Evolutionary conservation across 2,113 vertebrate species (phyloP).

Genomic region (Anser cygnoides): DNA sequence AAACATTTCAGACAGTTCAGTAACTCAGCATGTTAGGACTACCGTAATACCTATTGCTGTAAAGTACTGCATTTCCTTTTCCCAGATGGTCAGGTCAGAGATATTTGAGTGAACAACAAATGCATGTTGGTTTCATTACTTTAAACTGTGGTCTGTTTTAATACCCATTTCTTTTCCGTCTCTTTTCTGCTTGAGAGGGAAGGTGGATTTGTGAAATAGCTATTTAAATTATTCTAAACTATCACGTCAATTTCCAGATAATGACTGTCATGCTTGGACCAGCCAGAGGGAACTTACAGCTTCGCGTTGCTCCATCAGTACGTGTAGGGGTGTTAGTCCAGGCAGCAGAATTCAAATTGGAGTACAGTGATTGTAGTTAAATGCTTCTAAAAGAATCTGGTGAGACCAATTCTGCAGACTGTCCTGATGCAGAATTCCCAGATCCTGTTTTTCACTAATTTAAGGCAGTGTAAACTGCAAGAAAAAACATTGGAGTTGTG

Average conservation of each 20-base stretch:
- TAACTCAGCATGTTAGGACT: conserved; percentile 56
- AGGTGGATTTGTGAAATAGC: conserved; percentile 5
- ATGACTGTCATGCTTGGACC: neutral
- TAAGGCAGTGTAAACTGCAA: neutral
- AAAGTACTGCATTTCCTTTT: conserved; percentile 27
- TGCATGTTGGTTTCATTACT: conserved; percentile 56
- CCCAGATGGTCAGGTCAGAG: conserved; percentile 52
- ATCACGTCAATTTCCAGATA: conserved; percentile 4
- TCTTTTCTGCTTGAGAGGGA: conserved; percentile 4
- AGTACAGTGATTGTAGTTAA: conserved; percentile 53
- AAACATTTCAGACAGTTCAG: conserved; percentile 64
- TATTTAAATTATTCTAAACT: conserved; percentile 32
- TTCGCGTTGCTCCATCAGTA: neutral
- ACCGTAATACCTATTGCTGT: conserved; percentile 38
- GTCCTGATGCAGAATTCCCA: neutral
- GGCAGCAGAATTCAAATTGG: conserved; percentile 5
- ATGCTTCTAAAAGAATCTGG: conserved; percentile 2
- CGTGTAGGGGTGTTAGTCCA: neutral
- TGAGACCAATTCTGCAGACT: neutral
- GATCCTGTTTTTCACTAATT: neutral
- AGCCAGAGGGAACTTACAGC: conserved; percentile 29
- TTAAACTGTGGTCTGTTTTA: conserved; percentile 34
- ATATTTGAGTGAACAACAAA: conserved; percentile 25
- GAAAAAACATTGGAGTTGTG: neutral
- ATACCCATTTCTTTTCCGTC: neutral